Evolutionary conservation across 1,140 invertebrate genomes (phyloP), one percentile per base, ranked within the genome.

Genomic region (Augochlora pura): DNA sequence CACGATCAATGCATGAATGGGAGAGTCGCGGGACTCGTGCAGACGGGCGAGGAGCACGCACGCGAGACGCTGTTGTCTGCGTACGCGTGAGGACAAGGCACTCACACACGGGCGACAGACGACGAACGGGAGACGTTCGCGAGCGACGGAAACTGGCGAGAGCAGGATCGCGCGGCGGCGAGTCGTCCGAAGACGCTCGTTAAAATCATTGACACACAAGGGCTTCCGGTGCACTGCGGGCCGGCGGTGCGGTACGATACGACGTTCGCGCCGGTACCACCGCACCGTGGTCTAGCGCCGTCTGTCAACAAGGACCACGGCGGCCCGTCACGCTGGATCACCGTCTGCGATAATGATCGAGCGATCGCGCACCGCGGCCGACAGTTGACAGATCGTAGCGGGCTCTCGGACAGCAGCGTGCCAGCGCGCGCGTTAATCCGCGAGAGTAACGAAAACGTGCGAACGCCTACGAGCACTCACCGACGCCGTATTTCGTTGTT

Each of bases 401-500:
- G 72, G 70, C 49, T 73, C 77, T 32, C 32, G 32, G 32, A 32
- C 4, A 38, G 75, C 65, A 71, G 38, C 63, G 70, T 54, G 21
- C 80, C 54, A 10, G 49, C 79, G 72, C 69, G n/a, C 80, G 67
- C 64, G 25, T 54, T 65, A 83, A 59, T 52, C 42, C 39, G 49
- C 42, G 49, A 18, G 27, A 14, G 39, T 23, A 18, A 9, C 7
- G 54, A 9, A n/a, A 38, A 23, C 54, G 23, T 5, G 49, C 38
- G 39, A 68, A 59, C 69, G 52, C 59, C 49, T 66, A 52, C 68
- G 77, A 75, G 72, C 67, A 94, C 94, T 94, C 91, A 95, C 95
- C 94, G 86, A 95, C 94, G 86, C 94, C 94, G 91, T 95, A 95
- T 91, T 95, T 95, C 80, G 94, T 95, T 42, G 93, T 94, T 87